phyloP scores from a whole-genome alignment of 2,888 invertebrate species.

The Malthinus seriepunctatus region DNA sequence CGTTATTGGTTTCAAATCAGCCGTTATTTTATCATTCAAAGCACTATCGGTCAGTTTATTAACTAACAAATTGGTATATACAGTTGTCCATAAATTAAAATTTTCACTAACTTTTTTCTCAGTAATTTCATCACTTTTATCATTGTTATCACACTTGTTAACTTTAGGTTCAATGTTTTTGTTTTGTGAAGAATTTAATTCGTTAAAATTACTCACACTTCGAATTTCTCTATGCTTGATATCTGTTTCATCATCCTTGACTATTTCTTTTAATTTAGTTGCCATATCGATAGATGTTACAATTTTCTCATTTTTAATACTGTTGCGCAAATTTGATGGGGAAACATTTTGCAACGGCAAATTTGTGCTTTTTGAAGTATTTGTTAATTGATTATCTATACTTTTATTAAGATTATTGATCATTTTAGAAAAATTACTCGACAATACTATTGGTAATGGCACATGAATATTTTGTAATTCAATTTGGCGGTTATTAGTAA shows the following conservation, averaged over 20 bases:
- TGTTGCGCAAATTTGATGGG: no score
- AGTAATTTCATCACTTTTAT: not conserved
- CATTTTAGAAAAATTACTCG: not conserved
- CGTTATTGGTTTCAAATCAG: slow-evolving; percentile 18
- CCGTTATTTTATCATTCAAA: slow-evolving; percentile 5
- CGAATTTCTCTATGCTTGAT: slow-evolving; percentile 9
- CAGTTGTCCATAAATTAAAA: not conserved
- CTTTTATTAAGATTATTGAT: not conserved
- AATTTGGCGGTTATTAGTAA: not conserved
- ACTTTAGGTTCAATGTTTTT: not conserved
- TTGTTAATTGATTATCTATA: not conserved
- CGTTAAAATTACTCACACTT: not conserved
- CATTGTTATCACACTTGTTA: not conserved
- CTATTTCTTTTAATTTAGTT: slow-evolving; percentile 1
- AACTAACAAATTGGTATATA: not conserved
- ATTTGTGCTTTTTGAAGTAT: not conserved
- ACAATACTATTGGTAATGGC: not conserved
- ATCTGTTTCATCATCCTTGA: not conserved
- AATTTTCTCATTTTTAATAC: no score
- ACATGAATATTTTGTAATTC: not conserved
- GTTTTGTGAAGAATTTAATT: not conserved
- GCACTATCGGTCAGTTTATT: not conserved
- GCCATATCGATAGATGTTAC: not conserved
- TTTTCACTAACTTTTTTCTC: not conserved
- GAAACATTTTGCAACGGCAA: no score